phyloP scores from a whole-genome alignment of 2,888 invertebrate species.

The Dasysyrphus tricinctus region DNA sequence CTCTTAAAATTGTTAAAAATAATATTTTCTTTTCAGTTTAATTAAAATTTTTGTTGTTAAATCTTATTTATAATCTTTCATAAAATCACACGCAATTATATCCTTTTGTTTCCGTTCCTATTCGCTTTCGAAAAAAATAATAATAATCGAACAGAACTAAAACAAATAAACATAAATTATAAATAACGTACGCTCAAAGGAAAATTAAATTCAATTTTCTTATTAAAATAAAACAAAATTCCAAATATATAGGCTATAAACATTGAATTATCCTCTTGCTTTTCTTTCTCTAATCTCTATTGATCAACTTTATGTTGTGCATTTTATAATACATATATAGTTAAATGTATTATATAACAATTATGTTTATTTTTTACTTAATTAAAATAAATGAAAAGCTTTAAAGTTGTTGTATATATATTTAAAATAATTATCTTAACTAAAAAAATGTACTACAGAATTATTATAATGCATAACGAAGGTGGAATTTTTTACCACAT shows the following conservation, averaged over 20 bases:
- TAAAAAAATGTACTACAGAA: slow-evolving; percentile 12
- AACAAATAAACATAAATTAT: slow-evolving; percentile 2
- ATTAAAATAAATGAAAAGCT: slow-evolving; percentile 7
- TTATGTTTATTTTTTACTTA: slow-evolving; percentile 1
- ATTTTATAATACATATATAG: slow-evolving; percentile 1
- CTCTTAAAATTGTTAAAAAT: slow-evolving; percentile 23
- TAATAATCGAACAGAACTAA: slow-evolving; percentile 9
- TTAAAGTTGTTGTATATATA: background rate
- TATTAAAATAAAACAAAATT: slow-evolving; percentile 31
- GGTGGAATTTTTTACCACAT: slow-evolving; percentile 3
- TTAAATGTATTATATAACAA: slow-evolving; percentile 12
- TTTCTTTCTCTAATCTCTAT: background rate
- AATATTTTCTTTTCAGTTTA: background rate
- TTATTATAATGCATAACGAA: background rate
- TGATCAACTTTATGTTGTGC: slow-evolving; percentile 13
- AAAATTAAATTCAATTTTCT: background rate
- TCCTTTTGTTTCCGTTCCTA: background rate
- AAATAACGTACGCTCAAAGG: background rate
- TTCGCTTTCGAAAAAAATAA: background rate
- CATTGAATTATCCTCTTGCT: slow-evolving; percentile 28
- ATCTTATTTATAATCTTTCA: slow-evolving; percentile 1
- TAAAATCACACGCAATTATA: slow-evolving; percentile 23
- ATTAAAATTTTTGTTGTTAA: background rate
- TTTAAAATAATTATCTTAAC: slow-evolving; percentile 1
- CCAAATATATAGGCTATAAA: slow-evolving; percentile 38